Evolutionary conservation across 2,888 invertebrate genomes (phyloP).

Genomic region (Tethea ocularis): DNA sequence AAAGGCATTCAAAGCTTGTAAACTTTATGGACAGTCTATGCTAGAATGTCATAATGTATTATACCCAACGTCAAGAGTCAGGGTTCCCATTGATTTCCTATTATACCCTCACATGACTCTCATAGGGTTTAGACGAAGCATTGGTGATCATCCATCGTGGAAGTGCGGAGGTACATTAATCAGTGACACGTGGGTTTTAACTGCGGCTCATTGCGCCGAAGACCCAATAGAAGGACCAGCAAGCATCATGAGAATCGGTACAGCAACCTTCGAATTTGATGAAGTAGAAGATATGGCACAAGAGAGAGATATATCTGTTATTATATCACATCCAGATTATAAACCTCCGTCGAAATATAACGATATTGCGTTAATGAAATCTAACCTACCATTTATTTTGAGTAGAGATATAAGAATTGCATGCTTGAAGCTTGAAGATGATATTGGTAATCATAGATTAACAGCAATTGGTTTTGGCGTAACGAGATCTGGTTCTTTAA

Average conservation of each 20-base stretch:
- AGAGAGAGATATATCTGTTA: slow-evolving; percentile 69
- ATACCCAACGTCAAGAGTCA: slow-evolving; percentile 51
- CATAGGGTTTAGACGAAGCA: slow-evolving; percentile 59
- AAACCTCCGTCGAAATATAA: slow-evolving; percentile 82
- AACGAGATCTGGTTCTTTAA: slow-evolving; percentile 65
- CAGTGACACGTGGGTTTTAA: slow-evolving; percentile 69
- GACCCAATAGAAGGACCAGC: slow-evolving; percentile 77
- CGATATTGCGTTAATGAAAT: slow-evolving; percentile 86
- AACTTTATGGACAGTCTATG: slow-evolving; percentile 63
- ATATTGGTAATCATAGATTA: slow-evolving; percentile 52
- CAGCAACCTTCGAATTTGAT: slow-evolving; percentile 78
- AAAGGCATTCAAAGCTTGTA: slow-evolving; percentile 67
- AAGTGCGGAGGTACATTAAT: slow-evolving; percentile 77
- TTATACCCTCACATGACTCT: slow-evolving; percentile 87
- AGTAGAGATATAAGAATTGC: slow-evolving; percentile 84
- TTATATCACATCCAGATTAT: slow-evolving; percentile 82
- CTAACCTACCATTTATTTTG: slow-evolving; percentile 75
- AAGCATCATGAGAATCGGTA: slow-evolving; percentile 79
- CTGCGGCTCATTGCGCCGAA: slow-evolving; percentile 74
- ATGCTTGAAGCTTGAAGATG: slow-evolving; percentile 75
- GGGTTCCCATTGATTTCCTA: slow-evolving; percentile 73
- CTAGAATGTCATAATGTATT: slow-evolving; percentile 75
- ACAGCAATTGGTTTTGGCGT: slow-evolving; percentile 87
- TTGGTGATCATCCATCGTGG: slow-evolving; percentile 49
- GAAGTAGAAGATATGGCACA: slow-evolving; percentile 79